Percentiles rank a stretch among this genome's conserved stretches.
These are phyloP conservation scores for Sorex araneus DNA, from an alignment of 2,113 vertebrate genomes.

Conservation along the genomic window DNA sequence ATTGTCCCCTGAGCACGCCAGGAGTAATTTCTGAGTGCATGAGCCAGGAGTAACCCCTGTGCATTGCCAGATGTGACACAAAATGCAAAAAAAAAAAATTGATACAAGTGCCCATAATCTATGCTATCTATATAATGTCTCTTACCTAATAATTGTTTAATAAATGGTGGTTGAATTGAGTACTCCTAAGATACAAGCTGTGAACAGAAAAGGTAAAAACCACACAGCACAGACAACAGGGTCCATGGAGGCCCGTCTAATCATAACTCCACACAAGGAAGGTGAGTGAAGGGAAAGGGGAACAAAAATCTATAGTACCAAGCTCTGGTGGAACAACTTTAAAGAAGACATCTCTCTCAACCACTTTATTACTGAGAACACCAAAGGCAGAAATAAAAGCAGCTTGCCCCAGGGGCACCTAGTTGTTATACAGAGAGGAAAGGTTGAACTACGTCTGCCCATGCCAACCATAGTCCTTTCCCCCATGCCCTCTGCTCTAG, in stretches of 20 bases:
- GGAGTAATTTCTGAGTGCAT: no score
- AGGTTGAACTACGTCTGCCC: not conserved
- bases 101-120: not conserved
- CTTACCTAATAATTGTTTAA: not conserved
- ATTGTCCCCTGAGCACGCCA: no score
- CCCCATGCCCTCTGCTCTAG: no score
- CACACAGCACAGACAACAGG: not conserved
- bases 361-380: not conserved
- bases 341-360: accelerated
- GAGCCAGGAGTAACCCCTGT: no score
- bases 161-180: not conserved
- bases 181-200: not conserved
- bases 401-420: not conserved
- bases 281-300: not conserved
- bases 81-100: no score
- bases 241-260: not conserved
- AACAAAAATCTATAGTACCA: not conserved
- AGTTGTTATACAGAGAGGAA: not conserved
- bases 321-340: not conserved
- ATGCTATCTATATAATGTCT: not conserved
- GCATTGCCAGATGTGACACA: no score
- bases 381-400: not conserved
- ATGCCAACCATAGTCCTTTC: not conserved
- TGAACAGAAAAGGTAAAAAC: not conserved
- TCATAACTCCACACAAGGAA: not conserved